Base-by-base conservation (phyloP, 1,140 invertebrate genomes). In the Drosophila trapezifrons region DNA sequence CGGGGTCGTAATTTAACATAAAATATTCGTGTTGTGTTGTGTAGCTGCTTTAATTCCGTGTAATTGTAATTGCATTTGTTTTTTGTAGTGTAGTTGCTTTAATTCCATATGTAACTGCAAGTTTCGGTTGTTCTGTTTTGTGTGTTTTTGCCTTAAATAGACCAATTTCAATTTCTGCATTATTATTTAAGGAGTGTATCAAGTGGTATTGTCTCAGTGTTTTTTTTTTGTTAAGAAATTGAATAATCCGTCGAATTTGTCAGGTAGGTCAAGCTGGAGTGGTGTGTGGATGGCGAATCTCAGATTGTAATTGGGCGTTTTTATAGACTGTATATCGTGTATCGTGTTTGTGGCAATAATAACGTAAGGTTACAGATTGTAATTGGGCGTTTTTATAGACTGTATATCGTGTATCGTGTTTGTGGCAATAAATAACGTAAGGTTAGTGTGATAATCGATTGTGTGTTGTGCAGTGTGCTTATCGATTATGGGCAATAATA, bases 101-200 rank as follows among this genome's bases (percentile, higher is more conserved):
- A 52, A 52, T 52, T 52, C 47, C 47, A 32, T 0, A 13, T 35
- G 17, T 35, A 52, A 52, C 35, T 52, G 29, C 29, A 51, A 51
- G 49, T 15, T 3, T 1, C 6, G 6, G 27, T 8, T 29, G 27
- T 29, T 29, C 3, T 42, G 8, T 60, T 2, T 3, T 13, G 7
- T 18, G n/a, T 43, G 10, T 35, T 10, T 10, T 9, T 32, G 29
- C 9, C 17, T 40, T 56, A n/a, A 29, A 35, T 22, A 37, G 22
- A 27, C 57, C 58, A 13, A 60, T 55, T 60, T 18, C 47, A 40
- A 62, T 40, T 57, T 58, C 59, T 62, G 59, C 32, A 35, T 20
- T 37, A 17, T 15, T 32, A 32, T 32, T 54, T 37, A 54, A 54
- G 9, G 10, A 32, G 29, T 32, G 29, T 10, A 2, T 3, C 29